phyloP scores from a whole-genome alignment of 2,888 invertebrate species.

The Deladenus siricidicola region DNA sequence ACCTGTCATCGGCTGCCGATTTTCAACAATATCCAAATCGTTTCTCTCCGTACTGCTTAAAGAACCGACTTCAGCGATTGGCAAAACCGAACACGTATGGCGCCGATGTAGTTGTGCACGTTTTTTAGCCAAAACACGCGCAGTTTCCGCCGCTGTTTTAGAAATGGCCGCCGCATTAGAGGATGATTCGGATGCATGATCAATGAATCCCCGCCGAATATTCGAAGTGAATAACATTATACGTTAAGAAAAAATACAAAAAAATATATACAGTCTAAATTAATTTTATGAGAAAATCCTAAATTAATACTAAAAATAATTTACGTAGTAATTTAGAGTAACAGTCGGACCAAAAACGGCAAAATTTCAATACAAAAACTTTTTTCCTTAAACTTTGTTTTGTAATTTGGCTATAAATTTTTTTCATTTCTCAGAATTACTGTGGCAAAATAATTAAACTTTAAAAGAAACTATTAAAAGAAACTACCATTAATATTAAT shows the following conservation, averaged over 20 bases:
- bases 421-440: no score
- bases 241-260: not conserved
- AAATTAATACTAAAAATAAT: no score
- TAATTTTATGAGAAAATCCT: no score
- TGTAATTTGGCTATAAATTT: no score
- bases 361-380: no score
- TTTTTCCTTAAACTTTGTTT: no score
- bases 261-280: no score
- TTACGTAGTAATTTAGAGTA: no score
- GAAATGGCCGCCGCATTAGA: constrained; percentile 18
- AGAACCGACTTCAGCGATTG: constrained; percentile 9
- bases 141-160: constrained; percentile 32
- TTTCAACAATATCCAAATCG: constrained; percentile 4
- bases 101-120: constrained; percentile 28
- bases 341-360: no score
- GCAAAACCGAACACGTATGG: constrained; percentile 27
- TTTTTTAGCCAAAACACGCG: constrained; percentile 25
- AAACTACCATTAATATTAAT: no score
- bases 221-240: constrained; percentile 49
- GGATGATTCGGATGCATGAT: constrained; percentile 19
- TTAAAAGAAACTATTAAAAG: no score
- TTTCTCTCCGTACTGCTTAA: not conserved
- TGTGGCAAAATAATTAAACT: no score
- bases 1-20: not conserved
- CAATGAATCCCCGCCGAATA: constrained; percentile 45